Conservation (phyloP, 2,888 invertebrate species). For the Trachelus tabidus region DNA sequence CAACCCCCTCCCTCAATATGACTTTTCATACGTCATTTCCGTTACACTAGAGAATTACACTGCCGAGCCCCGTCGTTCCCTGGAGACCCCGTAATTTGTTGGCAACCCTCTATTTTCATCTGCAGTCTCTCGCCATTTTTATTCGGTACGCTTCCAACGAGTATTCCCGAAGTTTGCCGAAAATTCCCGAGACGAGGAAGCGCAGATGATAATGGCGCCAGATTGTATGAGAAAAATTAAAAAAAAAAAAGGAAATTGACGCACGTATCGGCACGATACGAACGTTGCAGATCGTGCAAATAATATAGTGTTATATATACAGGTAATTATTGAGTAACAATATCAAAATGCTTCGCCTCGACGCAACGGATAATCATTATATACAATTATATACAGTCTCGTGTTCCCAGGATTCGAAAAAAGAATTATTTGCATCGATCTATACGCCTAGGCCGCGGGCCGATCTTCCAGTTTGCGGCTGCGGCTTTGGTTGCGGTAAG, state of each 20-base stretch:
- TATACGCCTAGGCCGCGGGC: background rate
- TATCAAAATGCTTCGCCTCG: background rate
- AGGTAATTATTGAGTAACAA: background rate
- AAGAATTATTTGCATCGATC: background rate
- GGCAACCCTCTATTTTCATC: background rate
- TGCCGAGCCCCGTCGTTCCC: background rate
- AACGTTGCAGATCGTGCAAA: background rate
- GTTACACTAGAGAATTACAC: background rate
- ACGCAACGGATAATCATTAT: background rate
- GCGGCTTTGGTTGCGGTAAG: background rate
- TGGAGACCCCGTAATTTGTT: background rate
- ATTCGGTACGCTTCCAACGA: background rate
- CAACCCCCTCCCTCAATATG: no score
- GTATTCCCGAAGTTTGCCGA: background rate
- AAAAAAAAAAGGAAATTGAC: background rate
- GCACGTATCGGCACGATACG: background rate
- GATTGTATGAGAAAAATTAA: background rate
- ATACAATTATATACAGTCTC: background rate
- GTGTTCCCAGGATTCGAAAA: background rate
- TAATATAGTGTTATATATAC: background rate
- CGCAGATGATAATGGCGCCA: background rate
- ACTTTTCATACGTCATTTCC: background rate
- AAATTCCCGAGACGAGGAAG: background rate
- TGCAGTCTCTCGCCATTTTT: background rate
- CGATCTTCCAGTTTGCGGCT: background rate